phyloP scores from a whole-genome alignment of 1,140 invertebrate genomes.

The Drusus annulatus region DNA sequence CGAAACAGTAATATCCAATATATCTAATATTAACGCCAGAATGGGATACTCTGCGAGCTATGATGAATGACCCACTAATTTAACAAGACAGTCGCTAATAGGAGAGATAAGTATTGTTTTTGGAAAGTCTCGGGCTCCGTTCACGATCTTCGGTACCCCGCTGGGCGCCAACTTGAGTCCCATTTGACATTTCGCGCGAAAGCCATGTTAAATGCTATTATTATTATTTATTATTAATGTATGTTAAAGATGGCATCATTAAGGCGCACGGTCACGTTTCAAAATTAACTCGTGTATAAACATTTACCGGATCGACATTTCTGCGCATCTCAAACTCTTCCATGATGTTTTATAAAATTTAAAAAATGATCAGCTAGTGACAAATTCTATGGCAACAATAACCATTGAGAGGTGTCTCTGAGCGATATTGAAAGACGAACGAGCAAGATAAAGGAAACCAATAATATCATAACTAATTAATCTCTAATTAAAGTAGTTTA shows the following conservation, averaged over 20 bases:
- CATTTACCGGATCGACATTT: conserved; percentile 1
- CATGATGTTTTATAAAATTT: not conserved
- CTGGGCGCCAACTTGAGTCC: not conserved
- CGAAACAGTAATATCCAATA: too few relatives aligned
- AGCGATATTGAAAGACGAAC: too few relatives aligned
- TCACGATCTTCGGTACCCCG: conserved; percentile 4
- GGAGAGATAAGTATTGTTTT: conserved; percentile 6
- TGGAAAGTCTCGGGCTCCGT: conserved; percentile 1
- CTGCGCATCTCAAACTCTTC: not conserved
- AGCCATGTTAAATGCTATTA: not conserved
- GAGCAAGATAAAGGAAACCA: too few relatives aligned
- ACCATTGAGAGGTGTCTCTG: too few relatives aligned
- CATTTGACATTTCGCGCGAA: conserved; percentile 23
- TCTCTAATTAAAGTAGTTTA: too few relatives aligned
- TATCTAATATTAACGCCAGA: too few relatives aligned
- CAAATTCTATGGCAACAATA: too few relatives aligned
- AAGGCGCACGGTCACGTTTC: conserved; percentile 5
- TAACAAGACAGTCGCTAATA: conserved; percentile 5
- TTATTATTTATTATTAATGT: too few relatives aligned
- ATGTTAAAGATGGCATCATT: conserved; percentile 21
- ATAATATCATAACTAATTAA: too few relatives aligned
- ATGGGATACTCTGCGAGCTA: too few relatives aligned
- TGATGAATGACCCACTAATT: not conserved
- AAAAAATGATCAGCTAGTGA: too few relatives aligned
- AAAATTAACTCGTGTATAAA: conserved; percentile 22